Percentiles rank a stretch among this genome's conserved stretches.
Conservation (phyloP, 37 sponge, comb jelly and placozoan genomes). For the Aplysina aerophoba region DNA sequence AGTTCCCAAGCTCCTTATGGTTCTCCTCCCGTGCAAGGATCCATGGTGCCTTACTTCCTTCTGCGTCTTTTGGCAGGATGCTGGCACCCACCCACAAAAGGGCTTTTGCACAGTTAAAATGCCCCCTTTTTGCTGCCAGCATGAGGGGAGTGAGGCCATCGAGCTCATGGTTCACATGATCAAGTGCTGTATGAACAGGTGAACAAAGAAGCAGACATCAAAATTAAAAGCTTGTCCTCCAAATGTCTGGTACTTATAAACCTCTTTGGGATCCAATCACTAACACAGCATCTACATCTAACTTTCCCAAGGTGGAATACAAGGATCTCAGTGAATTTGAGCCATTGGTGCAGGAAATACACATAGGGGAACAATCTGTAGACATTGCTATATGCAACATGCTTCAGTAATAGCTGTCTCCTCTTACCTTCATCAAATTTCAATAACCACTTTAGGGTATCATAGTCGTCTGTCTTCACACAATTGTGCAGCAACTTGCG, state of each 20-base stretch:
- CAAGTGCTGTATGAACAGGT: conserved; percentile 35
- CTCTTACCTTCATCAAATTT: background rate
- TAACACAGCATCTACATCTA: too few relatives aligned
- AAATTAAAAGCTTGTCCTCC: too few relatives aligned
- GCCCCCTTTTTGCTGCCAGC: conserved; percentile 45
- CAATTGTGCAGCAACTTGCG: background rate
- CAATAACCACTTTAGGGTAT: background rate
- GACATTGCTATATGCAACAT: too few relatives aligned
- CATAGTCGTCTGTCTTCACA: background rate
- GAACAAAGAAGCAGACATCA: background rate
- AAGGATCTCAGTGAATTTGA: too few relatives aligned
- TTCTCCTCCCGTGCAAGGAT: conserved; percentile 39
- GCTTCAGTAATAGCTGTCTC: too few relatives aligned
- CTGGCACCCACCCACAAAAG: conserved; percentile 40
- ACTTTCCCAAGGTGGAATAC: too few relatives aligned
- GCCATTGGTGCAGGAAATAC: too few relatives aligned
- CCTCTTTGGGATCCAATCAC: too few relatives aligned
- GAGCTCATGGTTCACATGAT: conserved; percentile 45
- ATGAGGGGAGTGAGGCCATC: conserved; percentile 64
- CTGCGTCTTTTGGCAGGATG: background rate
- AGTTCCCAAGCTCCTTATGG: conserved; percentile 21
- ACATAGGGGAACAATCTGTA: too few relatives aligned
- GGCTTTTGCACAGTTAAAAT: conserved; percentile 49
- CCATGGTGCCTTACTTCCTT: conserved; percentile 8
- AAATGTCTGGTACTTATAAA: too few relatives aligned